These are phyloP conservation scores for Pangasius mekongensis DNA, from an alignment of 2,797 vertebrate species.

Conservation along the genomic window DNA sequence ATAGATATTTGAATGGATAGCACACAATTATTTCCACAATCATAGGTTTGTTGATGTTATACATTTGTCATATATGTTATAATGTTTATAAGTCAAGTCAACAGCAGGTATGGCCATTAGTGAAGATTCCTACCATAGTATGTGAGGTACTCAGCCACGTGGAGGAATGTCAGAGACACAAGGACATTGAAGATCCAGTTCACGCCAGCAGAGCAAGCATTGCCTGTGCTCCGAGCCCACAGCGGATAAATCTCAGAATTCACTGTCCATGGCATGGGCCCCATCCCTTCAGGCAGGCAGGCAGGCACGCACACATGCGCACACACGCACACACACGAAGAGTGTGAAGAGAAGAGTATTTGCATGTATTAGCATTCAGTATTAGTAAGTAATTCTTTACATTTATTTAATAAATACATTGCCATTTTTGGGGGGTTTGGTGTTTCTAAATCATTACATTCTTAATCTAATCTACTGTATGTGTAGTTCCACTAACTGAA, in stretches of 20 bases:
- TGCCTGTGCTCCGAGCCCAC: slow-evolving; percentile 96
- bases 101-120: neutral
- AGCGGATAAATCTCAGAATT: slow-evolving; percentile 98
- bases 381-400: neutral
- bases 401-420: neutral
- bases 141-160: slow-evolving; percentile 88
- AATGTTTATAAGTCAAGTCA: neutral
- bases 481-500: neutral
- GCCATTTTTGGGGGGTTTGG: too few relatives aligned
- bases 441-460: neutral
- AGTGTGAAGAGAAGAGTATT: neutral
- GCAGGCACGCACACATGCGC: slow-evolving; percentile 11
- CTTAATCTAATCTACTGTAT: neutral
- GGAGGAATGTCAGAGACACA: slow-evolving; percentile 93
- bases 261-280: slow-evolving; percentile 97
- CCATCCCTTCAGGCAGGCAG: slow-evolving; percentile 83
- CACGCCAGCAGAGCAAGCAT: slow-evolving; percentile 91
- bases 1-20: neutral
- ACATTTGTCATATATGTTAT: neutral
- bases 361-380: neutral
- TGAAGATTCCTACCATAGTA: slow-evolving; percentile 84
- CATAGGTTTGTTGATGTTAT: neutral
- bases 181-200: slow-evolving; percentile 97
- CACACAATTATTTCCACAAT: neutral
- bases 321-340: slow-evolving; percentile 6